Evolutionary conservation across 1,140 invertebrate genomes (phyloP).

Genomic region (Ylistrum balloti): DNA sequence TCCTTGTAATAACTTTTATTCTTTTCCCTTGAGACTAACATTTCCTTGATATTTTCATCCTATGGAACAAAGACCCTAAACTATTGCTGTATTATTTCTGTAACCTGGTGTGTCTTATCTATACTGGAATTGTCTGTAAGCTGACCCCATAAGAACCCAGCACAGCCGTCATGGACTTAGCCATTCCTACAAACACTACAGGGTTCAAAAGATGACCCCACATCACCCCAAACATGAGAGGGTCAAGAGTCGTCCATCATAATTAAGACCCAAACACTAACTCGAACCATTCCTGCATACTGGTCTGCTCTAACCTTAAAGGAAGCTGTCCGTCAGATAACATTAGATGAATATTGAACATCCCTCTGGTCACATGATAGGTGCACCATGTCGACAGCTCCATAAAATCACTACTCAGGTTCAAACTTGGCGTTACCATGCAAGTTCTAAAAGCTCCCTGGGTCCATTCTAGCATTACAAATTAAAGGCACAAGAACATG

Average conservation of each 20-base stretch:
- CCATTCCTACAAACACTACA: background rate
- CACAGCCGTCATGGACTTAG: background rate
- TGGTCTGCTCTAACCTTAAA: background rate
- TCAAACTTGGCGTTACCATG: background rate
- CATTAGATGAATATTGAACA: background rate
- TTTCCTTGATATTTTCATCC: too few relatives aligned
- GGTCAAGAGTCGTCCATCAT: slow-evolving; percentile 3
- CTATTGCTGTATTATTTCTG: too few relatives aligned
- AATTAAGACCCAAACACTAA: background rate
- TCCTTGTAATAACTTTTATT: too few relatives aligned
- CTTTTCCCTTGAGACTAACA: too few relatives aligned
- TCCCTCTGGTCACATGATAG: background rate
- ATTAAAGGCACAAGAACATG: slow-evolving; percentile 14
- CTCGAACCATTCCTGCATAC: background rate
- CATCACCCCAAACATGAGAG: background rate
- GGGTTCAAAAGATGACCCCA: background rate
- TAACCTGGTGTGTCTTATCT: background rate
- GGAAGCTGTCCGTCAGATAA: slow-evolving; percentile 14
- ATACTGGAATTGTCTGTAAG: background rate
- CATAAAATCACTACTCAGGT: background rate
- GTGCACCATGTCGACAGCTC: slow-evolving; percentile 10
- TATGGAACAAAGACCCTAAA: too few relatives aligned
- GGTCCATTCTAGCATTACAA: slow-evolving; percentile 9
- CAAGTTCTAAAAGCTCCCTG: slow-evolving; percentile 16
- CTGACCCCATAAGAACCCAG: background rate